Conservation (phyloP, 64 coral and sea anemone species). For the Platygyra sinensis region DNA sequence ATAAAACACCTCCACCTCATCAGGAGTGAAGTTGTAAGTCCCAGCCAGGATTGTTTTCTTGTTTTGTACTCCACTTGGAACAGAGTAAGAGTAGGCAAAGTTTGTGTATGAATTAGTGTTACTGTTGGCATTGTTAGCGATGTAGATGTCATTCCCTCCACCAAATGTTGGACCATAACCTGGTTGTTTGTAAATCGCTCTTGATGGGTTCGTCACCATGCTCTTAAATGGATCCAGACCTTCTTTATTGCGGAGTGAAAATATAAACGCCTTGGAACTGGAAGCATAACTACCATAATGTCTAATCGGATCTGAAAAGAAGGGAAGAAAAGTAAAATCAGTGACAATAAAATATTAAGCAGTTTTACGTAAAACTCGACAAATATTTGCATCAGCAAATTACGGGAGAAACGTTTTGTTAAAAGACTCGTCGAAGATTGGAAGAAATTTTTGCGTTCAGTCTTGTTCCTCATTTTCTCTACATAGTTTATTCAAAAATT, state of each 20-base stretch:
- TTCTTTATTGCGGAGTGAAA: not conserved
- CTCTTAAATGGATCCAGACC: not conserved
- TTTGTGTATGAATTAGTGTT: not conserved
- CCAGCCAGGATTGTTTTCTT: not conserved
- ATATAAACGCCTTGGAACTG: not conserved
- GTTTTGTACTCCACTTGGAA: not conserved
- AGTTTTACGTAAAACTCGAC: too few species aligned
- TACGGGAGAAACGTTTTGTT: too few species aligned
- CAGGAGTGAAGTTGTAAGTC: not conserved
- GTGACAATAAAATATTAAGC: too few species aligned
- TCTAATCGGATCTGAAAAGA: not conserved
- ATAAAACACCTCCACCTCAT: not conserved
- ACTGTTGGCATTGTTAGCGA: not conserved
- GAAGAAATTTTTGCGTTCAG: too few species aligned
- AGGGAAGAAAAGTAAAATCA: too few species aligned
- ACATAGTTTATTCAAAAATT: too few species aligned
- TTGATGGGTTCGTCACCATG: not conserved
- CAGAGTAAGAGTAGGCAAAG: not conserved
- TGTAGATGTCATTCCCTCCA: not conserved
- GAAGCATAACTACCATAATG: not conserved
- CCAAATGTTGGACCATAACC: not conserved
- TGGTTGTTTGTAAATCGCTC: not conserved
- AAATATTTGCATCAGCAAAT: too few species aligned
- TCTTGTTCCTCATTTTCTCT: too few species aligned
- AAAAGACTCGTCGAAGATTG: too few species aligned